A percentile compares a stretch with the other conserved stretches of the same genome.
Evolutionary conservation across 2,888 invertebrate genomes (phyloP).

Genomic region (Synanthedon myopaeformis): DNA sequence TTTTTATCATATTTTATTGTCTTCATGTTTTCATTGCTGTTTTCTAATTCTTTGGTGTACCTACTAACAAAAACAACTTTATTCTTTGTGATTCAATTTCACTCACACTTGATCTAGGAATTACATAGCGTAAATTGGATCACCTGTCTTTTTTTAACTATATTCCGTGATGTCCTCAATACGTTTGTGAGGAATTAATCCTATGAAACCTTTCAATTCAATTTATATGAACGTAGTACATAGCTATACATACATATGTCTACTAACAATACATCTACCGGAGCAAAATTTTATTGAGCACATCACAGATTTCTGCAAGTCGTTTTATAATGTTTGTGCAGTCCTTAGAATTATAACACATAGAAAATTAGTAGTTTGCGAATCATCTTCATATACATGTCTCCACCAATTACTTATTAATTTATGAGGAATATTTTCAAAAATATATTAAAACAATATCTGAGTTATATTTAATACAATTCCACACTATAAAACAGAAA

Average conservation of each 20-base stretch:
- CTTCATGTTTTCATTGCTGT: too few relatives aligned
- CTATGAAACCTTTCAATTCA: conserved; percentile 9
- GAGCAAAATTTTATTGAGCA: conserved; percentile 7
- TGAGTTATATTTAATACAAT: too few relatives aligned
- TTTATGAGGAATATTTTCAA: too few relatives aligned
- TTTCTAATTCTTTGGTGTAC: too few relatives aligned
- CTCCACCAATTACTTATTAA: too few relatives aligned
- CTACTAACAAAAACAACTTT: too few relatives aligned
- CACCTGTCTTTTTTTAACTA: conserved; percentile 19
- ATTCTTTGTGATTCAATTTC: conserved; percentile 12
- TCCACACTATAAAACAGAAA: too few relatives aligned
- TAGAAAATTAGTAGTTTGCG: too few relatives aligned
- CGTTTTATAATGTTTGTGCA: not conserved
- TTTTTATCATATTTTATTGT: too few relatives aligned
- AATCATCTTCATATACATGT: too few relatives aligned
- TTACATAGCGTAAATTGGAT: conserved; percentile 13
- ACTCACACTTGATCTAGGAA: conserved; percentile 30
- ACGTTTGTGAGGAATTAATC: conserved; percentile 2
- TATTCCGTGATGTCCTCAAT: conserved; percentile 31
- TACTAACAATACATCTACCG: conserved; percentile 4
- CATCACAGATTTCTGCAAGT: conserved; percentile 30
- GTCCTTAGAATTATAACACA: too few relatives aligned
- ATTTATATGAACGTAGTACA: conserved; percentile 3
- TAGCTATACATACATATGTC: conserved; percentile 5
- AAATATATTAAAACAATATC: too few relatives aligned